Evolutionary conservation across 2,797 vertebrate species (phyloP), one percentile per base, ranked within the genome.

Genomic region (Hemitrygon akajei): DNA sequence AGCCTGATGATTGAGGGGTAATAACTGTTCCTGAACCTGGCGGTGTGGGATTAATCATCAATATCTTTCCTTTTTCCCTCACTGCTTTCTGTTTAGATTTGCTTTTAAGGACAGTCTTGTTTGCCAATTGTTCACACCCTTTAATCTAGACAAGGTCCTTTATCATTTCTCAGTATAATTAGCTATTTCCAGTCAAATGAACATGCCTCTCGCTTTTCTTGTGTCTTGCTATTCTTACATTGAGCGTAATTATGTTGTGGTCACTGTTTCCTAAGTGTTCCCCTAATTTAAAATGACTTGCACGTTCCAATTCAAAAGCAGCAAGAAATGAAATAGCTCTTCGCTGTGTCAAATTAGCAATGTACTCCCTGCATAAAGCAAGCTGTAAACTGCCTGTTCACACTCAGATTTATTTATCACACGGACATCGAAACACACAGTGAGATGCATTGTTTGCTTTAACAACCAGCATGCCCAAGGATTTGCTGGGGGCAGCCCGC

Each of bases 161-260:
- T 89, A 69, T 89, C 37, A 66, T 66, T 56, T 87, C 84, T 87
- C 34, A 20, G 60, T 89, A 89, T 89, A 89, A 89, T 69, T 89
- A 66, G 30, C 63, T 37, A 66, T 66, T 89, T 66, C 14, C 14
- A 69, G 86, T 69, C 60, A 66, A 89, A 69, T 37, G 60, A 60
- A 89, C n/a, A 89, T 69, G 86, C 16, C 86, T 89, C n/a, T 89
- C n/a, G 34, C 86, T 89, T 89, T 89, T 69, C 86, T 89, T 69
- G 86, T 34, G 69, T 30, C n/a, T 69, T 69, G 66, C 18, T 89
- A 22, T 89, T 69, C 86, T 89, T 69, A 37, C 63, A 69, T 89
- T 89, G 60, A 69, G 34, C 86, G 10, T 69, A 89, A 89, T 69
- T 66, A 89, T 37, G 69, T 37, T 89, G 60, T 37, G 16, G 86